A percentile compares a stretch with the other conserved stretches of the same genome.
Evolutionary conservation across 2,797 vertebrate genomes (phyloP).

Genomic region (Gorsachius magnificus): DNA sequence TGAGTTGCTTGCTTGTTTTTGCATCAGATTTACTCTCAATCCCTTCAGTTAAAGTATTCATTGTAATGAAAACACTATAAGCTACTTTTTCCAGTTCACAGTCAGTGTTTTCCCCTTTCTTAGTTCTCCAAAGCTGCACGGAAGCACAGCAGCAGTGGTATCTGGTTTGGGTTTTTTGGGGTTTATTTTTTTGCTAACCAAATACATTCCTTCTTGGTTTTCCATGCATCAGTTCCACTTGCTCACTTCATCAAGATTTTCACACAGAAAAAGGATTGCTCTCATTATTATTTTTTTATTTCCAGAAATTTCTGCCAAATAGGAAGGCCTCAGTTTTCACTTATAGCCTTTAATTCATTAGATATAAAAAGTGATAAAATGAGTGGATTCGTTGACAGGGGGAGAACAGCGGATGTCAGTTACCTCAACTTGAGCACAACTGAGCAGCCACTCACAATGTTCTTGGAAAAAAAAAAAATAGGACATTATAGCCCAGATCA

Average conservation of each 20-base stretch:
- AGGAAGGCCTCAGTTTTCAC: neutral
- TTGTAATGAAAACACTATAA: neutral
- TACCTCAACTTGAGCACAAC: neutral
- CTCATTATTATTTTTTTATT: neutral
- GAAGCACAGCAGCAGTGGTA: neutral
- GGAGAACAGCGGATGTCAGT: neutral
- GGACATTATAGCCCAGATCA: neutral
- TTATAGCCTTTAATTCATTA: neutral
- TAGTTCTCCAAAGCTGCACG: neutral
- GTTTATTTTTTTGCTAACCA: neutral
- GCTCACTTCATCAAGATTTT: neutral
- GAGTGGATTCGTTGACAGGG: neutral
- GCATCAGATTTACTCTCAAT: neutral
- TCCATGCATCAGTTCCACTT: neutral
- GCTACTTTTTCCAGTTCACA: neutral
- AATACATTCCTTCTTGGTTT: neutral
- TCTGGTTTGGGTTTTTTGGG: neutral
- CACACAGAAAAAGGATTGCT: neutral
- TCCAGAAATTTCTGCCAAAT: neutral
- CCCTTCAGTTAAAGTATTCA: neutral
- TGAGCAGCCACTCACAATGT: neutral
- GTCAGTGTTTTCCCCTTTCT: accelerated
- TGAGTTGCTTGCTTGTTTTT: neutral
- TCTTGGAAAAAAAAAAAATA: neutral
- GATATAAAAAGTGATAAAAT: neutral